Evolutionary conservation across 2,797 vertebrate genomes (phyloP), one percentile per base, ranked within the genome.

Genomic region (Agapornis canus): DNA sequence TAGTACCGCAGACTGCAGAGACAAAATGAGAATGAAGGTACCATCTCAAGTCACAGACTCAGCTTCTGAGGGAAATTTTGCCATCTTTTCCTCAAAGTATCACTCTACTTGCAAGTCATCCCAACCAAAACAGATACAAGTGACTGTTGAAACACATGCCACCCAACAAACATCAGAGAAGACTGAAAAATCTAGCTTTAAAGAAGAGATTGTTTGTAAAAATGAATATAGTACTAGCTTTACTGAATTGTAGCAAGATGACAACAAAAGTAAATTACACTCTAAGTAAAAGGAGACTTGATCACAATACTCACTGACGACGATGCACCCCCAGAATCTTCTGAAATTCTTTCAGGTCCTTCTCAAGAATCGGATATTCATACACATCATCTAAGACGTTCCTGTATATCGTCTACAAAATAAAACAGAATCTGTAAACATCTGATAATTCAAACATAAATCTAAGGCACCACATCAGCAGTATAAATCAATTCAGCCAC

Each of bases 321-420:
- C 98, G 99, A 94, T 99, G 99, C 98, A 99, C 98, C 69, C 98
- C 98, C 81, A 99, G 98, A 91, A 99, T 98, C 96, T 98, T 99
- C 94, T 99, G 99, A 94, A 99, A 98, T 92, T 99, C 99, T 96
- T 98, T 99, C 91, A 99, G 94, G 35, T 99, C 99, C 73, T 98
- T 99, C 96, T 99, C 99, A 90, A 99, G 98, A 64, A 98, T 66
- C 0, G 99, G 99, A 92, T 99, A 99, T 93, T 99, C 99, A 83
- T 98, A 99, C 43, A 99, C 98, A 94, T 99, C 99, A 96, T 99
- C 99, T 93, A 99, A 95, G 65, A 99, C 98, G 39, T 98, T 98
- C 63, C 98, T 98, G 92, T 98, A 99, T 97, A 99, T 98, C 1
- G 98, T 99, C 99, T 99, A 49, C 59, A 90, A 96, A 89, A 94